Conservation (phyloP, 2,113 vertebrate species). For the cattle (Bos taurus) region DNA sequence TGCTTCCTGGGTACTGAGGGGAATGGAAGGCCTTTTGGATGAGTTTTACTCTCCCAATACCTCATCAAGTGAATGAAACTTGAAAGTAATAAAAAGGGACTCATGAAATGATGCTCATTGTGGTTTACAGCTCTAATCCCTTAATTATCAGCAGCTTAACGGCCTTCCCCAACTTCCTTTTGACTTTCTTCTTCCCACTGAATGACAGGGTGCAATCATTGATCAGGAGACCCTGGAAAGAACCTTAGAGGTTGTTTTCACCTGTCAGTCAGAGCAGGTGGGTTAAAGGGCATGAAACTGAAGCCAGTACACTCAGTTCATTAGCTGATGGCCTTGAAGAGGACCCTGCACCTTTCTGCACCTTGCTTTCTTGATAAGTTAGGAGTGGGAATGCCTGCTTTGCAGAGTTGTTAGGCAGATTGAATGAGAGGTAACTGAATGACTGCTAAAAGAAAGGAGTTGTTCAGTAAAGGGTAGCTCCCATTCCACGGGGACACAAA, state of each 20-base stretch:
- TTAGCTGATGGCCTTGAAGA: background rate
- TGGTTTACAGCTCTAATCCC: background rate
- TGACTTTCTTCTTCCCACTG: background rate
- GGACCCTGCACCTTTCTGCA: background rate
- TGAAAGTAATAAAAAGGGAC: constrained; percentile 26
- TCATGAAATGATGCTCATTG: background rate
- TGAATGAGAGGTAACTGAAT: background rate
- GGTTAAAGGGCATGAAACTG: background rate
- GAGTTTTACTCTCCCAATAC: constrained; percentile 13
- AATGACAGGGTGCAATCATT: background rate
- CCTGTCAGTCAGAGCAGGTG: background rate
- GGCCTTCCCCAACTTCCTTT: background rate
- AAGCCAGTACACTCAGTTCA: background rate
- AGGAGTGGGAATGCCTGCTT: background rate
- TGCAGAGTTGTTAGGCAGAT: background rate
- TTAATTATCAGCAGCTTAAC: background rate
- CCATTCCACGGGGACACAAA: rapidly evolving
- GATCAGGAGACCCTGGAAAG: background rate
- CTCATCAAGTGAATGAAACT: constrained; percentile 38
- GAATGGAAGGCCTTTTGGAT: background rate
- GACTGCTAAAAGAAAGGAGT: background rate
- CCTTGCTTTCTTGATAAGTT: background rate
- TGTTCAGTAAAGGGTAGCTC: rapidly evolving
- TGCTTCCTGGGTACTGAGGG: background rate
- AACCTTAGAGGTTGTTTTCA: background rate